Evolutionary conservation across 2,113 vertebrate species (phyloP), one percentile per base, ranked within the genome.

Genomic region (Leuciscus idus): DNA sequence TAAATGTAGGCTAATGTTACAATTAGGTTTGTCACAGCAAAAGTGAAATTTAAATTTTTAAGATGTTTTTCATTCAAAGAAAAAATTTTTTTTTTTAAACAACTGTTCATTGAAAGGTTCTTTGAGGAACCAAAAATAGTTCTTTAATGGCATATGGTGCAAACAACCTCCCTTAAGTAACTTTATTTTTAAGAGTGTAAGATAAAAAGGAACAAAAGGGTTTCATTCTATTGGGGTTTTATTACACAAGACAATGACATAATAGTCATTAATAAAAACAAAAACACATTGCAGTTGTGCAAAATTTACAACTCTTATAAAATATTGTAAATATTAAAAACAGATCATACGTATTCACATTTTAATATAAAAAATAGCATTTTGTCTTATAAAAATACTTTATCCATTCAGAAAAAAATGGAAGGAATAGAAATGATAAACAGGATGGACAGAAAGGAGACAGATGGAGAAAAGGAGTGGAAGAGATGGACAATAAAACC

Each of bases 231-330:
- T 28, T 4, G 50, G 74, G 6, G 12, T 84, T 84, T 73, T 84
- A 85, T 82, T 81, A 88, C 78, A 55, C 59, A 81, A 30, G 33
- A 85, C 59, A 74, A 66, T 81, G 50, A 50, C 46, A 30, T 36
- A 33, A 39, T 79, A 36, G 19, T 82, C 19, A 82, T 64, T 36
- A 85, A n/a, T 85, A 19, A 19, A 59, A 70, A 86, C 64, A 55
- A 43, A 80, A 28, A 73, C 28, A 68, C 72, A 62, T 39, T 59
- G 57, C 48, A 83, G 66, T 13, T 62, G 23, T 85, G 75, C 62
- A 87, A 89, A 82, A 64, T 61, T 33, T 76, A 86, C 81, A 81
- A 48, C 73, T 28, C 75, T 39, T 89, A 87, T 70, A 89, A 89
- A 89, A 79, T 50, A 87, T 80, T 9, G 6, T 4, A 83, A 13